Base-by-base conservation (phyloP, 2,888 invertebrate species). In the Andrena camellia region DNA sequence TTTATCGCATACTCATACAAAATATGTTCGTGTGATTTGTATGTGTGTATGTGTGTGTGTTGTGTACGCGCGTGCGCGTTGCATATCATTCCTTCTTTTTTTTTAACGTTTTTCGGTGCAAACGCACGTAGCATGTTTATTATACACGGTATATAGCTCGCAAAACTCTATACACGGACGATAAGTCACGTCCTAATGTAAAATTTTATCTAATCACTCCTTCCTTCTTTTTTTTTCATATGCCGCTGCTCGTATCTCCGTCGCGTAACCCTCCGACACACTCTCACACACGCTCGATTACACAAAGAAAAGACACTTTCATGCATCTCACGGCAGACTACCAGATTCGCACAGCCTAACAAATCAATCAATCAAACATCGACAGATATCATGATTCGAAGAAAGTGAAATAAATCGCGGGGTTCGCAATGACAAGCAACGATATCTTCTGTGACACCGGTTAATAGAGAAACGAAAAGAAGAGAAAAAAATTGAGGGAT, bases 301-400 rank as follows among this genome's bases (percentile, higher is more conserved):
- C 75, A 86, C 79, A 74, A 70, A 81, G 66, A 50, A 60, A 87
- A 69, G 75, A 75, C 76, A 75, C 72, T 88, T 67, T 82, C 75
- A 84, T 84, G 83, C 81, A 80, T 85, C 80, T 87, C 87, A 89
- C 86, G 85, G 86, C 91, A 91, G 91, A 92, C 90, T 93, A 92
- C 87, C 92, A 92, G 92, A 93, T 93, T 93, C 92, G 92, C 93
- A 94, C 93, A 94, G 93, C 93, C 93, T 93, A 91, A 92, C 91
- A 90, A 89, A 91, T 71, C 71, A 64, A 83, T 91, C 90, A 91
- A 92, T 91, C 90, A 90, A 92, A 90, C 90, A 91, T 91, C 89
- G 82, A 83, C 83, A 89, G 88, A 92, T 89, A 90, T 86, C 90
- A 92, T 88, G 85, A 89, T 88, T 90, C 85, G 71, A 86, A 88